A percentile compares a stretch with the other conserved stretches of the same genome.
phyloP scores from a whole-genome alignment of 2,797 vertebrate species.

The Oryzias dopingdopingensis region DNA sequence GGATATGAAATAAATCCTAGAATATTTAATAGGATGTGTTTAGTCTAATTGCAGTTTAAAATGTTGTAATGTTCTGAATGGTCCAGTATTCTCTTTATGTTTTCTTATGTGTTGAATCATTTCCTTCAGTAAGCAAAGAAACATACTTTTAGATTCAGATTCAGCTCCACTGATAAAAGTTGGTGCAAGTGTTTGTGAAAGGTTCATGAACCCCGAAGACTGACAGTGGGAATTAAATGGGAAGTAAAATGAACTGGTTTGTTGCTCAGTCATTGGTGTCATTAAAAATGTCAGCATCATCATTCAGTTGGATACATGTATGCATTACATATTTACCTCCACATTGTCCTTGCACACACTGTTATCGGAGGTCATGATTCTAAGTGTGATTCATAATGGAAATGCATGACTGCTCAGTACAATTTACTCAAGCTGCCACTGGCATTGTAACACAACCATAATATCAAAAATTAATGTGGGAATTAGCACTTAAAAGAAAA shows the following conservation, averaged over 20 bases:
- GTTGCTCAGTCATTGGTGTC: conserved; percentile 38
- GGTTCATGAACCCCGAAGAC: conserved; percentile 11
- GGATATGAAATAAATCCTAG: too few species aligned
- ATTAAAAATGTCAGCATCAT: conserved; percentile 24
- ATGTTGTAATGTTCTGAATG: too few species aligned
- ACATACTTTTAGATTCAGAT: conserved; percentile 25
- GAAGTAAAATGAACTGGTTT: conserved; percentile 46
- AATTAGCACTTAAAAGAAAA: too few species aligned
- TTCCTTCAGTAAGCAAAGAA: conserved; percentile 5
- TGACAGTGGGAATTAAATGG: conserved; percentile 33
- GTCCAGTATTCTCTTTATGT: background rate
- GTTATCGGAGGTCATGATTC: background rate
- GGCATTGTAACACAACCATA: too few species aligned
- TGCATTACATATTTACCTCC: background rate
- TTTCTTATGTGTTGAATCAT: conserved; percentile 22
- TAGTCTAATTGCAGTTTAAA: too few species aligned
- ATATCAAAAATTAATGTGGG: too few species aligned
- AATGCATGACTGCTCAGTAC: too few species aligned
- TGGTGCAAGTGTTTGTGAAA: conserved; percentile 34
- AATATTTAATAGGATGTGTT: too few species aligned
- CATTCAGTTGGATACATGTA: conserved; percentile 19
- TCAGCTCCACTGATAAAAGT: conserved; percentile 41
- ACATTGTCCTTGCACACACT: background rate
- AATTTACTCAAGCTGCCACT: too few species aligned
- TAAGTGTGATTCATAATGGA: too few species aligned